Conservation (phyloP, 2,113 vertebrate genomes). For the Urocitellus parryii region DNA sequence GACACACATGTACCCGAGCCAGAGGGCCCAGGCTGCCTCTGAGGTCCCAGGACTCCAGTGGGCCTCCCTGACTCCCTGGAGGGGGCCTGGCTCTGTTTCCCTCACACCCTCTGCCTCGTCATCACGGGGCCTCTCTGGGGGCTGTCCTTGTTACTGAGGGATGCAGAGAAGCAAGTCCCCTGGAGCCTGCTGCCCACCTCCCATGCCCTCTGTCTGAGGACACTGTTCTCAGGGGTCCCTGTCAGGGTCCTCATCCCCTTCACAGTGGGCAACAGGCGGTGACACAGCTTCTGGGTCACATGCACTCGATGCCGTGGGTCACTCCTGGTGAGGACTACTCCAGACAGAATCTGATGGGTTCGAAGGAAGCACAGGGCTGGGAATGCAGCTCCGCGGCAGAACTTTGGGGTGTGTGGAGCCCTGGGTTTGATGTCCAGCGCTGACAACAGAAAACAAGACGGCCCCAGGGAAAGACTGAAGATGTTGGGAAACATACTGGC, state of each 20-base stretch:
- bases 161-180: not conserved
- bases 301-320: fast-evolving
- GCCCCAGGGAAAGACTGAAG: too few species aligned
- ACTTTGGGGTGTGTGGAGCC: not conserved
- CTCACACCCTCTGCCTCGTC: not conserved
- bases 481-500: too few species aligned
- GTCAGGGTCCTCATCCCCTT: not conserved
- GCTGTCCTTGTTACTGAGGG: not conserved
- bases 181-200: too few species aligned
- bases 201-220: not conserved
- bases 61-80: fast-evolving
- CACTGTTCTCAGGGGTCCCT: not conserved
- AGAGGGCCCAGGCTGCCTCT: not conserved
- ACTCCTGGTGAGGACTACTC: not conserved
- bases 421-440: too few species aligned
- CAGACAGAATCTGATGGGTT: not conserved
- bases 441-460: too few species aligned
- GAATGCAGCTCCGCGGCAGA: not conserved
- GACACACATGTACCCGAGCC: too few species aligned
- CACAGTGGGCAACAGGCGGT: not conserved
- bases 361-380: not conserved
- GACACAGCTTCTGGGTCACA: too few species aligned
- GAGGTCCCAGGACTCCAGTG: not conserved
- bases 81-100: fast-evolving
- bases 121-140: fast-evolving